Base-by-base conservation (phyloP, 2,113 vertebrate species). In the Cyanoliseus patagonus region DNA sequence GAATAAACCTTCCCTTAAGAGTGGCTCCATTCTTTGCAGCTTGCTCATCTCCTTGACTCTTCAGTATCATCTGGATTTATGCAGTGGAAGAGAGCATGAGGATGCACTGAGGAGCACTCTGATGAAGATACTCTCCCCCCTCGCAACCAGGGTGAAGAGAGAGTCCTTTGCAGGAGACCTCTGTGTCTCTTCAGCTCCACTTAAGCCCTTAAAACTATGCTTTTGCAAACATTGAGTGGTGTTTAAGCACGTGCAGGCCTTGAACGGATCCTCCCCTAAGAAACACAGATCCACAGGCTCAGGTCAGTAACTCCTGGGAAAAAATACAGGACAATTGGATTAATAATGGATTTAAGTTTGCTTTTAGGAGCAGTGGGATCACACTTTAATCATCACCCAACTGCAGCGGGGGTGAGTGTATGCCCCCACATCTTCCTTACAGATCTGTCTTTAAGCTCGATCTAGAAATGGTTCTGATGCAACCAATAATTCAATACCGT, bases 331-430 rank as follows among this genome's bases (percentile, higher is more conserved):
- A 39, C 13, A 52, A 47, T 5, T 4, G 30, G 15, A 10, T 35
- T 30, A 19, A 35, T 30, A 18, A 55, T 0, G 20, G 41, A 33
- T 52, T 74, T 35, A 8, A 2, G 0, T 5, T n/a, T 1, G 0
- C 15, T 52, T 77, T 68, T 17, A 7, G 68, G 62, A 33, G 41
- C 37, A 10, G 33, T 1, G 4, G 74, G 78, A 51, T 80, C 51
- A 67, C 42, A 33, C 39, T 93, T 86, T 2, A 55, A 42, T 59
- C 75, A 25, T 13, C 67, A 4, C 30, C 1, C 13, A 24, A 10
- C 31, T 7, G 12, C 41, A 20, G 20, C 0, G 10, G 61, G 73
- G 59, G 53, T 30, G 15, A 23, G 55, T 2, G 30, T 8, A 4
- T 19, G 67, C 33, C 44, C 20, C 39, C 22, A 0, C 30, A 4